Percentiles rank a stretch among this genome's conserved stretches.
Conservation (phyloP, 2,888 invertebrate species). For the Apodemia zela region DNA sequence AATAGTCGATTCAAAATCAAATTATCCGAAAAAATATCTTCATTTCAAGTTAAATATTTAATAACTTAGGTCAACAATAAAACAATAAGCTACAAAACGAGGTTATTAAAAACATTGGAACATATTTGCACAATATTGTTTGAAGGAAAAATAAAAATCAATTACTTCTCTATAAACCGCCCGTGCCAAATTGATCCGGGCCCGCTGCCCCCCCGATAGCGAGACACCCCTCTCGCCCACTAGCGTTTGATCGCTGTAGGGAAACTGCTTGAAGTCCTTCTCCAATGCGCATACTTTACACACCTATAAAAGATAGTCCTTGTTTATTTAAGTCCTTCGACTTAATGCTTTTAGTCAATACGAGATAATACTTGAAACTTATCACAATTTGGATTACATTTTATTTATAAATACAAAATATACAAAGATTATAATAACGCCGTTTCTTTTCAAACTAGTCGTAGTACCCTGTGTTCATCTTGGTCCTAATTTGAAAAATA, state of each 20-base stretch:
- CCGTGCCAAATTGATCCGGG: conserved; percentile 84
- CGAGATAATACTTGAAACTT: too few species aligned
- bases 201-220: conserved; percentile 87
- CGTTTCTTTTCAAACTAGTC: too few species aligned
- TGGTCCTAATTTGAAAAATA: too few species aligned
- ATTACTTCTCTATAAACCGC: conserved; percentile 69
- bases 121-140: conserved; percentile 26
- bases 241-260: conserved; percentile 84
- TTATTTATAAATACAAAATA: too few species aligned
- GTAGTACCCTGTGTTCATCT: too few species aligned
- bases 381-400: too few species aligned
- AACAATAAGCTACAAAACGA: background rate
- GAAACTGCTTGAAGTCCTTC: conserved; percentile 80
- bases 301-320: conserved; percentile 43
- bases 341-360: too few species aligned
- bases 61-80: background rate
- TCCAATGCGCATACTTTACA: conserved; percentile 76
- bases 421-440: too few species aligned
- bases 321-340: too few species aligned
- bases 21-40: background rate
- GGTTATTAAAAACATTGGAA: conserved; percentile 20
- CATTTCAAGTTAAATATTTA: background rate
- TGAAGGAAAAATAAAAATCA: conserved; percentile 40
- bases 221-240: conserved; percentile 87
- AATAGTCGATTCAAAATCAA: too few species aligned